A percentile compares a stretch with the other conserved stretches of the same genome.
phyloP scores from a whole-genome alignment of 2,888 invertebrate genomes.

The Archips crataeganus region DNA sequence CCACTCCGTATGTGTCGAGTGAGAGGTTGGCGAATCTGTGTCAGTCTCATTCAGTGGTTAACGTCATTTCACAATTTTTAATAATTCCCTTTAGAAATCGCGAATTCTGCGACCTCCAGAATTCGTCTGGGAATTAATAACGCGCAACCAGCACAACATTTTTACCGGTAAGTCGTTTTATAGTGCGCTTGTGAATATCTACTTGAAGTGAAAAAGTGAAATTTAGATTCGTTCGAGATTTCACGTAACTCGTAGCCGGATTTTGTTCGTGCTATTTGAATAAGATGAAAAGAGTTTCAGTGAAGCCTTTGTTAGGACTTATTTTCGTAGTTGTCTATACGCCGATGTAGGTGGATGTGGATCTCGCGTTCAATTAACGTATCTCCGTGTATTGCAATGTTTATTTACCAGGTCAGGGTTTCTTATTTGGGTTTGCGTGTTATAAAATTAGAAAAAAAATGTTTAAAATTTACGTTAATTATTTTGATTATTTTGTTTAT shows the following conservation, averaged over 20 bases:
- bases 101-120: conserved; percentile 48
- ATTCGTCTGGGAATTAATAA: conserved; percentile 44
- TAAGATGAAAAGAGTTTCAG: conserved; percentile 59
- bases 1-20: conserved; percentile 69
- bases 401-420: conserved; percentile 33
- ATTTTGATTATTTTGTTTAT: neutral
- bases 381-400: neutral
- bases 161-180: conserved; percentile 48
- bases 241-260: conserved; percentile 49
- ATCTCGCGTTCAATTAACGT: neutral
- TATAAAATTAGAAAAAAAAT: conserved; percentile 1
- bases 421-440: conserved; percentile 17
- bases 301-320: conserved; percentile 53
- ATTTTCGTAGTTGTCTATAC: conserved; percentile 50
- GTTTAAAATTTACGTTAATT: neutral
- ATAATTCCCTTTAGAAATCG: conserved; percentile 51
- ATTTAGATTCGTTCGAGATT: conserved; percentile 46
- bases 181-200: conserved; percentile 16
- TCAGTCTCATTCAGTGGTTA: conserved; percentile 51
- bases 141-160: conserved; percentile 26
- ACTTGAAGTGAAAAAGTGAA: conserved; percentile 48
- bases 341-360: conserved; percentile 45
- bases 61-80: conserved; percentile 59
- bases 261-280: conserved; percentile 58
- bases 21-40: conserved; percentile 54